Conservation (phyloP, 2,113 vertebrate genomes). For the Apistogramma diplotaenia region DNA sequence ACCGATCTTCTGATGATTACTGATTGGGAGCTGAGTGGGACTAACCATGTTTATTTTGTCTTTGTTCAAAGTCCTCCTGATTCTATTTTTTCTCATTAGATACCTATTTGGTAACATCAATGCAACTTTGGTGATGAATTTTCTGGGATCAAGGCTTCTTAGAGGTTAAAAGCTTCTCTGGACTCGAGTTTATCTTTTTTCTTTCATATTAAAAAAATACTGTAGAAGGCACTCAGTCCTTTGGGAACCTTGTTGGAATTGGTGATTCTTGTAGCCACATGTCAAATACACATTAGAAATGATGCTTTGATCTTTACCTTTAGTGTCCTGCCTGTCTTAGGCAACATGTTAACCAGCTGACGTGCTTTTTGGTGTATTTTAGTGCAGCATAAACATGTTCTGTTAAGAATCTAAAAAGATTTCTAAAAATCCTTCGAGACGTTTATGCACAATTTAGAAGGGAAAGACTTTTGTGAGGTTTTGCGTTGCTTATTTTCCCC, state of each 20-base stretch:
- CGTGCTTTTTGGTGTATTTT: neutral
- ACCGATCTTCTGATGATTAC: neutral
- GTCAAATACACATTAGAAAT: neutral
- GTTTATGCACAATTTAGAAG: neutral
- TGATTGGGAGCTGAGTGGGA: neutral
- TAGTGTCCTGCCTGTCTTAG: neutral
- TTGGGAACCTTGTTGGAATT: neutral
- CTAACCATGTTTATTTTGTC: neutral
- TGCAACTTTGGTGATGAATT: neutral
- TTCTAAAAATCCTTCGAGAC: neutral
- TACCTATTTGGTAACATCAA: neutral
- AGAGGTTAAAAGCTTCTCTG: neutral
- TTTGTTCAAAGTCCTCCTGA: neutral
- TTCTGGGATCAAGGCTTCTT: neutral
- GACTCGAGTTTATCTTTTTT: neutral
- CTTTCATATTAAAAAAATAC: neutral
- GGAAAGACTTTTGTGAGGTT: neutral
- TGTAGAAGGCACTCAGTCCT: neutral
- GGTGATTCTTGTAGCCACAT: neutral
- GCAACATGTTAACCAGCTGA: fast-evolving
- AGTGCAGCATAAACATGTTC: neutral
- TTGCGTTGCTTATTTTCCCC: neutral
- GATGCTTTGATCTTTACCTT: neutral
- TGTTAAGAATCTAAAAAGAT: neutral
- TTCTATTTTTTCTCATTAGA: neutral